A percentile compares a stretch with the other conserved stretches of the same genome.
These are phyloP conservation scores for Trichacis sp. DNA, from an alignment of 2,888 invertebrate genomes.

Conservation along the genomic window DNA sequence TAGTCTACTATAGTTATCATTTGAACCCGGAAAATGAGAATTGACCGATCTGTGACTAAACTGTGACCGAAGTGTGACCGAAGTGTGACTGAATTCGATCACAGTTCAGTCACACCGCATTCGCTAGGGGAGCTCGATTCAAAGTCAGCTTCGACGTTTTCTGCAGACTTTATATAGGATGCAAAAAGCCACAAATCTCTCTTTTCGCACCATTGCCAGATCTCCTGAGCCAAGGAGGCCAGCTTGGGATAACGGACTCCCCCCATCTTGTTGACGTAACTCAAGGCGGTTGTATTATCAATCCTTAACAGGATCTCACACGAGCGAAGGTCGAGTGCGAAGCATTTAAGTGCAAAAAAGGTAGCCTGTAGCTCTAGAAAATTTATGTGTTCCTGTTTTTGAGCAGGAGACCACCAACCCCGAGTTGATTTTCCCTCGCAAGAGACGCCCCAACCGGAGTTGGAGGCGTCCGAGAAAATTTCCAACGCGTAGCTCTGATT, in stretches of 20 bases:
- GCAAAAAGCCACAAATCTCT: conserved; percentile 6
- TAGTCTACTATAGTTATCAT: too few species aligned
- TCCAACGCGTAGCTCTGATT: background rate
- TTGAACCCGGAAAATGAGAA: too few species aligned
- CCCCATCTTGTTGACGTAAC: conserved; percentile 9
- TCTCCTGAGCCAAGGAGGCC: background rate
- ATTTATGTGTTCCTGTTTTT: conserved; percentile 13
- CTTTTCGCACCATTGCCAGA: conserved; percentile 10
- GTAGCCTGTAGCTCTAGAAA: conserved; percentile 7
- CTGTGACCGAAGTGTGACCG: too few species aligned
- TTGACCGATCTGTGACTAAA: too few species aligned
- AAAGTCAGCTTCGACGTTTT: conserved; percentile 11
- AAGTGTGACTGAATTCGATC: too few species aligned
- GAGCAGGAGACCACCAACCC: conserved; percentile 11
- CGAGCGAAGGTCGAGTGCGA: background rate
- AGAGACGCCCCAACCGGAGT: conserved; percentile 6
- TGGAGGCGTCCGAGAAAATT: conserved; percentile 30
- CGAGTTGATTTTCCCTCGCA: background rate
- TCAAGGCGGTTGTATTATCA: conserved; percentile 8
- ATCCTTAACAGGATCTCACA: conserved; percentile 5
- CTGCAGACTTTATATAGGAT: too few species aligned
- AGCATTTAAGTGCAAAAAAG: too few species aligned
- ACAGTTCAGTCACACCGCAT: too few species aligned
- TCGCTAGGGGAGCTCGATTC: too few species aligned
- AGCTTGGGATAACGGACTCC: conserved; percentile 6